phyloP scores from a whole-genome alignment of 1,140 invertebrate species.

The Himalopsyche phryganea region DNA sequence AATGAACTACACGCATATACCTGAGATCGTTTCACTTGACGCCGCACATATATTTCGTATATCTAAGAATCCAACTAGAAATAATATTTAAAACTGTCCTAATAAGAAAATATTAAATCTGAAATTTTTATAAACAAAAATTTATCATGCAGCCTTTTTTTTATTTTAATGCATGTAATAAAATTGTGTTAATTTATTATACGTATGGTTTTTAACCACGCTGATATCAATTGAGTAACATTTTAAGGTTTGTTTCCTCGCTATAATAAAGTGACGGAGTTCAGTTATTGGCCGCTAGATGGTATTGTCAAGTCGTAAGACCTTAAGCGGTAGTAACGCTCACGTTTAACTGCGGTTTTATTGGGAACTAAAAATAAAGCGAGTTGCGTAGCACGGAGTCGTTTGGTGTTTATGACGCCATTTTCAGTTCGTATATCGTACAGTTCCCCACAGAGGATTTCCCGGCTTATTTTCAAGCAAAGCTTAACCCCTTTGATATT shows the following conservation, averaged over 20 bases:
- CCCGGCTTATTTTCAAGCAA: too few relatives aligned
- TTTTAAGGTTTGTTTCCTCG: slow-evolving; percentile 22
- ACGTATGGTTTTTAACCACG: too few relatives aligned
- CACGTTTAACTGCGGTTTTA: slow-evolving; percentile 27
- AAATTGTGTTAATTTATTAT: too few relatives aligned
- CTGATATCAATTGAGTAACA: background rate
- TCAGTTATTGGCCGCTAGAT: slow-evolving; percentile 38
- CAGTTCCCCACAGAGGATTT: slow-evolving; percentile 18
- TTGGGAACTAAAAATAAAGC: slow-evolving; percentile 37
- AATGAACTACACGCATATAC: slow-evolving; percentile 22
- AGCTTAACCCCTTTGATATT: too few relatives aligned
- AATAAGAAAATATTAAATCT: background rate
- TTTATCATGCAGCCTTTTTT: too few relatives aligned
- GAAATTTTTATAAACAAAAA: too few relatives aligned
- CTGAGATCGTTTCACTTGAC: slow-evolving; percentile 25
- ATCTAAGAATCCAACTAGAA: background rate
- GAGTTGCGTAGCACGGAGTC: slow-evolving; percentile 28
- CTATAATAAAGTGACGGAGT: slow-evolving; percentile 33
- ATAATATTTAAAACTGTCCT: background rate
- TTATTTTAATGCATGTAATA: too few relatives aligned
- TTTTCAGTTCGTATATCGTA: slow-evolving; percentile 47
- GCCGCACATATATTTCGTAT: background rate
- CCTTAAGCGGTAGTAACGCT: slow-evolving; percentile 19
- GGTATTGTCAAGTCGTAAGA: slow-evolving; percentile 31
- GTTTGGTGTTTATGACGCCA: slow-evolving; percentile 46